Conservation (phyloP, 2,797 vertebrate species). For the Rhyacichthys aspro region DNA sequence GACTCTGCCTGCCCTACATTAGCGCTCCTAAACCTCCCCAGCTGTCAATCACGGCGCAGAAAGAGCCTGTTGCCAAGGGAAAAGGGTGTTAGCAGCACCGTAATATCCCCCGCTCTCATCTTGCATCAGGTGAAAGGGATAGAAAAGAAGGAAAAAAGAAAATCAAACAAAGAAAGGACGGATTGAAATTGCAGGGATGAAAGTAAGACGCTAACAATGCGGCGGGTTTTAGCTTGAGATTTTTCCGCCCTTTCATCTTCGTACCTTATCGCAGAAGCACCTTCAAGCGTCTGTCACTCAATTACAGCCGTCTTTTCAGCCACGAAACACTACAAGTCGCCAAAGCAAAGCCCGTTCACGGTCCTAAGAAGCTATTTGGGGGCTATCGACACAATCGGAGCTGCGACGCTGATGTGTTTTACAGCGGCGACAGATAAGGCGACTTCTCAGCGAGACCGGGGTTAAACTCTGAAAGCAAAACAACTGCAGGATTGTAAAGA, state of each 20-base stretch:
- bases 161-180: conserved; percentile 50
- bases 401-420: conserved; percentile 37
- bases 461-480: conserved; percentile 15
- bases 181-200: conserved; percentile 26
- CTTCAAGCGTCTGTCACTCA: conserved; percentile 27
- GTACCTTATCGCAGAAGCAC: conserved; percentile 24
- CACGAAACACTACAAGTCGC: conserved; percentile 34
- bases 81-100: conserved; percentile 63
- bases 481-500: neutral
- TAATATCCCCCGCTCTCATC: conserved; percentile 72
- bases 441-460: conserved; percentile 3
- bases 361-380: conserved; percentile 25
- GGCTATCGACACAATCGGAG: conserved; percentile 40
- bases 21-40: conserved; percentile 73
- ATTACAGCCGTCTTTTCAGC: conserved; percentile 48
- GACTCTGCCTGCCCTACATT: conserved; percentile 78
- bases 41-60: conserved; percentile 76
- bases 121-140: conserved; percentile 65
- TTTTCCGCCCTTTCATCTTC: conserved; percentile 51
- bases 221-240: conserved; percentile 36
- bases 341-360: conserved; percentile 37
- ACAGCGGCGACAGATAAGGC: conserved; percentile 32
- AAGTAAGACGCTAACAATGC: conserved; percentile 40
- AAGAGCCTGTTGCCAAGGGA: conserved; percentile 68
- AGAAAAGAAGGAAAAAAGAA: conserved; percentile 15